These are phyloP conservation scores for Lithobates pipiens DNA, from an alignment of 2,797 vertebrate species.

Conservation along the genomic window DNA sequence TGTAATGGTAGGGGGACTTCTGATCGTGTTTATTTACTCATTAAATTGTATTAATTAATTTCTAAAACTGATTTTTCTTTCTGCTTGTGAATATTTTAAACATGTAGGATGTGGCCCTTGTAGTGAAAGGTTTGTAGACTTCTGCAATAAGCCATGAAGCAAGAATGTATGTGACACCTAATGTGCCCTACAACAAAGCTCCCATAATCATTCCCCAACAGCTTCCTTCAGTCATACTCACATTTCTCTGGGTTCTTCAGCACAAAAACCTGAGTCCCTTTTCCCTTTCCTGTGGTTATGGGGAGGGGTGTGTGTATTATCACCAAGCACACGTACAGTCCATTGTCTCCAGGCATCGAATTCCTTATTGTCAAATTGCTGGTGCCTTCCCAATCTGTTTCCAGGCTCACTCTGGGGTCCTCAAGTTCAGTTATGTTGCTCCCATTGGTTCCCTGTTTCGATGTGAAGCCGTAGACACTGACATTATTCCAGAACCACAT, in stretches of 20 bases:
- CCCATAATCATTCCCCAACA: too few species aligned
- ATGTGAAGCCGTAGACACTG: slow-evolving; percentile 7
- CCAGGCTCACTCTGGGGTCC: slow-evolving; percentile 6
- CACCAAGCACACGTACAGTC: neutral
- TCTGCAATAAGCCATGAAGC: too few species aligned
- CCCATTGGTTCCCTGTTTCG: neutral
- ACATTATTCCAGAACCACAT: slow-evolving; percentile 17
- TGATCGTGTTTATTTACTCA: too few species aligned
- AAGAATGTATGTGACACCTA: too few species aligned
- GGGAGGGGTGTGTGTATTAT: slow-evolving; percentile 31
- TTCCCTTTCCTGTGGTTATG: neutral
- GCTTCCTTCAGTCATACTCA: neutral
- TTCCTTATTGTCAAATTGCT: neutral
- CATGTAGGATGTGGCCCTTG: too few species aligned
- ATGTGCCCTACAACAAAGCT: too few species aligned
- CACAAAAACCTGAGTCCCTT: slow-evolving; percentile 5
- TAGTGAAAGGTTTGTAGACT: too few species aligned
- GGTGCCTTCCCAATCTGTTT: neutral
- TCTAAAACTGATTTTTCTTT: too few species aligned
- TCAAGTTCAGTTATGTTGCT: neutral
- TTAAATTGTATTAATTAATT: too few species aligned
- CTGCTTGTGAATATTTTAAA: too few species aligned
- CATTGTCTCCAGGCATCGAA: slow-evolving; percentile 2
- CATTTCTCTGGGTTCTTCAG: neutral
- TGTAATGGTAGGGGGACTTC: too few species aligned